phyloP scores from a whole-genome alignment of 2,797 vertebrate genomes.

The Oreortyx pictus region DNA sequence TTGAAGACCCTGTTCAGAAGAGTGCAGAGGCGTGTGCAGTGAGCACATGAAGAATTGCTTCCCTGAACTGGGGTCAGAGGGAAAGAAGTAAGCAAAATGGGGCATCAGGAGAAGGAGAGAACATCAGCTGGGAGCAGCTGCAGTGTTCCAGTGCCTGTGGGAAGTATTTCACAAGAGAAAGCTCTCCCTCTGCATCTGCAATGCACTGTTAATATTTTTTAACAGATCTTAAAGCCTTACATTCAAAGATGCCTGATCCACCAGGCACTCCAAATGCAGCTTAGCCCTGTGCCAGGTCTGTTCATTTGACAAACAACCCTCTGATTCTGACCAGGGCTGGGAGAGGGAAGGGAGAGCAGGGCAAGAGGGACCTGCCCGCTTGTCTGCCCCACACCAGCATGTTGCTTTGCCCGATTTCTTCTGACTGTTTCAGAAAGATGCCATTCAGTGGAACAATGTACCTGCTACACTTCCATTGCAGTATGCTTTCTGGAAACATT shows the following conservation, averaged over 20 bases:
- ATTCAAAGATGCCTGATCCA: not conserved
- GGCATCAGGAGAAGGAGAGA: not conserved
- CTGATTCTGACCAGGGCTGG: not conserved
- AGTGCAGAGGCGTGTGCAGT: not conserved
- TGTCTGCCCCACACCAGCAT: too few relatives aligned
- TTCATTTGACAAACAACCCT: not conserved
- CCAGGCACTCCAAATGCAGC: fast-evolving
- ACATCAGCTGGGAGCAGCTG: not conserved
- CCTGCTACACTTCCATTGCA: not conserved
- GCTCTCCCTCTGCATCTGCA: not conserved
- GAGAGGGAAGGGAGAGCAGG: not conserved
- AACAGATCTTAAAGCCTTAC: not conserved
- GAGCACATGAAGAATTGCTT: not conserved
- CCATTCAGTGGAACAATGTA: not conserved
- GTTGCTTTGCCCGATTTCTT: not conserved
- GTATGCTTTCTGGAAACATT: not conserved
- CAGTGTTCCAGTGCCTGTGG: not conserved
- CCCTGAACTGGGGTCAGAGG: not conserved
- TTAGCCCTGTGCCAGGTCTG: not conserved
- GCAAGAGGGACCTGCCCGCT: not conserved
- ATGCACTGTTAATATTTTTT: not conserved
- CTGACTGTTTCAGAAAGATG: not conserved
- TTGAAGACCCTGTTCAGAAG: not conserved
- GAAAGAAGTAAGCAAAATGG: not conserved
- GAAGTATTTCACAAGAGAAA: not conserved